These are phyloP conservation scores for Muscicapa striata DNA, from an alignment of 2,797 vertebrate species.

Conservation along the genomic window DNA sequence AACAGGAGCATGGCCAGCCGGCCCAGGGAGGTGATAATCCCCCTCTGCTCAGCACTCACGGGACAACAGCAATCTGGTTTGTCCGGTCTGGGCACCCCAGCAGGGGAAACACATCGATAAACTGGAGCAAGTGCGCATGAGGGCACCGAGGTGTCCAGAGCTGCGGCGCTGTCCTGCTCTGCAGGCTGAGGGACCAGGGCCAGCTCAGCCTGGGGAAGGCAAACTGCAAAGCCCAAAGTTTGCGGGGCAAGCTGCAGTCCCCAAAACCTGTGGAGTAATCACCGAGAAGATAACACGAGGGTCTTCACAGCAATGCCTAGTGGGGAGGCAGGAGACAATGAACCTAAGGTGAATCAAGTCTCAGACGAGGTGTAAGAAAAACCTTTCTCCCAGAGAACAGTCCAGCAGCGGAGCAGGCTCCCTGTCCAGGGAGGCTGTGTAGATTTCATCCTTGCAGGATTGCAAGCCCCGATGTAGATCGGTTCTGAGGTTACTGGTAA, in stretches of 20 bases:
- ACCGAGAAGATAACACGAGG: accelerated
- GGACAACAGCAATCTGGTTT: accelerated
- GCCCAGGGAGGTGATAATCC: neutral
- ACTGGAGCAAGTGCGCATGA: neutral
- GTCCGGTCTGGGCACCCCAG: neutral
- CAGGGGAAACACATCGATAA: accelerated
- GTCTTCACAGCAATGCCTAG: neutral
- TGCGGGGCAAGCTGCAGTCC: neutral
- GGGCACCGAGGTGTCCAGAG: neutral
- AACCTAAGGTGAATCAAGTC: accelerated
- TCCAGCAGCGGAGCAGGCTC: no score
- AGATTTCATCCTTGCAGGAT: neutral
- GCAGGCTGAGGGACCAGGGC: neutral
- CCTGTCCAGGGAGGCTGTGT: neutral
- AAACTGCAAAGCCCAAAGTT: no score
- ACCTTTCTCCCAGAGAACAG: neutral
- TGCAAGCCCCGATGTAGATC: neutral
- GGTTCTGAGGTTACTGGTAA: neutral
- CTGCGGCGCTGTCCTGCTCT: neutral
- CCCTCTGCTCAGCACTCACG: neutral
- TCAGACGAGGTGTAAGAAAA: accelerated
- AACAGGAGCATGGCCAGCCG: accelerated
- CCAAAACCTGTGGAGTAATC: neutral
- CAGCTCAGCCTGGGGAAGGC: neutral
- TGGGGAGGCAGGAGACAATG: no score